Conservation (phyloP, 2,888 invertebrate species). For the Caradrina clavipalpis region DNA sequence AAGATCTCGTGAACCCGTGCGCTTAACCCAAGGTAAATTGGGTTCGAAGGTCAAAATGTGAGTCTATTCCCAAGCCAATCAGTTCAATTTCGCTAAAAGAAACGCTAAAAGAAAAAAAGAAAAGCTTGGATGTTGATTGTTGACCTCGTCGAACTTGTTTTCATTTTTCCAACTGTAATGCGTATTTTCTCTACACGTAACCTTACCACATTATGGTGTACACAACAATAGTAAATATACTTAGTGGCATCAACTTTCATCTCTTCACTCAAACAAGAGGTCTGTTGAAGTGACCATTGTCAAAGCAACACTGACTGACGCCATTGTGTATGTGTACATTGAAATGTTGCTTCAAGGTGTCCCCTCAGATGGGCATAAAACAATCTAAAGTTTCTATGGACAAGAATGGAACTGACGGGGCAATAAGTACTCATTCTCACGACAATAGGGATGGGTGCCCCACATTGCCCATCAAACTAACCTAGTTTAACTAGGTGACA, state of each 20-base stretch:
- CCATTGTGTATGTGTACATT: constrained; percentile 33
- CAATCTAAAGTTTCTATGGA: constrained; percentile 14
- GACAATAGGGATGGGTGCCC: too few species aligned
- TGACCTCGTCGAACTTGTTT: background rate
- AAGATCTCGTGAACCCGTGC: background rate
- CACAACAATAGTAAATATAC: constrained; percentile 37
- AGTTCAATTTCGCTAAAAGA: constrained; percentile 1
- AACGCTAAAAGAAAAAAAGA: constrained; percentile 1
- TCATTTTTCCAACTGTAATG: constrained; percentile 12
- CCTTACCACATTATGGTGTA: constrained; percentile 14
- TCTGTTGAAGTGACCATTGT: constrained; percentile 42
- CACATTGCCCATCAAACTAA: too few species aligned
- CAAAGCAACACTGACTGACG: constrained; percentile 17
- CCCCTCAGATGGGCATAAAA: background rate
- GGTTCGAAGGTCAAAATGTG: constrained; percentile 14
- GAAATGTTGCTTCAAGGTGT: constrained; percentile 28
- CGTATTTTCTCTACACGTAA: constrained; percentile 42
- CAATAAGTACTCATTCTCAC: background rate
- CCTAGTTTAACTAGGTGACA: too few species aligned
- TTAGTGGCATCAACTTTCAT: constrained; percentile 42
- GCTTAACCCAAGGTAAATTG: constrained; percentile 16
- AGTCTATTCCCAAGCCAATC: constrained; percentile 17
- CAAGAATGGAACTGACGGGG: background rate
- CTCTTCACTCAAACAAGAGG: constrained; percentile 25
- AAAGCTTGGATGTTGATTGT: background rate